These are phyloP conservation scores for Spea bombifrons DNA, from an alignment of 2,113 vertebrate genomes.

Conservation along the genomic window DNA sequence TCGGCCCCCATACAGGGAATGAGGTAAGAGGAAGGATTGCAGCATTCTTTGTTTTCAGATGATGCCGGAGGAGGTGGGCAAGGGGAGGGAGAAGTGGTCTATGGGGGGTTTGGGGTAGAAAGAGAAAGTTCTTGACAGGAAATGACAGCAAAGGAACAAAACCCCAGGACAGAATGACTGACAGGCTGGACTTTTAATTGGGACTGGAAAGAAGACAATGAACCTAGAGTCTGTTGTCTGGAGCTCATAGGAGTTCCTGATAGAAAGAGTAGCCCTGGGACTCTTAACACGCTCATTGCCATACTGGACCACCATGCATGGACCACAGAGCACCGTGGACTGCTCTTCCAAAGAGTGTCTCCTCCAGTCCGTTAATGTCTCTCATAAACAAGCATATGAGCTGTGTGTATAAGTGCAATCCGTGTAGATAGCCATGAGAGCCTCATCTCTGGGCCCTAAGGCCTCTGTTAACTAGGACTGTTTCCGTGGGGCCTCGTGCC, in stretches of 20 bases:
- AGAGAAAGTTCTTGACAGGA: constrained; percentile 43
- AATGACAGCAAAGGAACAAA: constrained; percentile 43
- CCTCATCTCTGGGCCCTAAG: no score
- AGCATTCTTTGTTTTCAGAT: constrained; percentile 11
- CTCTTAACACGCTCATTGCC: neutral
- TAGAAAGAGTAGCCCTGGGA: constrained; percentile 9
- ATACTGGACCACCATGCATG: neutral
- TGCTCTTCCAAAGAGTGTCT: no score
- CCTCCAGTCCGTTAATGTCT: no score
- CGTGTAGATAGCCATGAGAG: no score
- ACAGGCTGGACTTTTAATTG: constrained; percentile 37
- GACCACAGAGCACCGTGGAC: neutral
- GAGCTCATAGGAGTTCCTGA: constrained; percentile 16
- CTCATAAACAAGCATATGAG: no score
- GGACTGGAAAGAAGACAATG: constrained; percentile 36
- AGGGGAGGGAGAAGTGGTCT: neutral
- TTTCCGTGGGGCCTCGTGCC: no score
- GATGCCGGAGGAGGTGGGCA: neutral
- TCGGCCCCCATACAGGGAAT: constrained; percentile 18
- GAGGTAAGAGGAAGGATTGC: constrained; percentile 37
- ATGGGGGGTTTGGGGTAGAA: neutral
- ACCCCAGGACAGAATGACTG: constrained; percentile 18
- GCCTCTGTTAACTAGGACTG: no score
- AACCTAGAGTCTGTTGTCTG: constrained; percentile 30
- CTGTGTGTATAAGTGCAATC: no score